phyloP scores from a whole-genome alignment of 1,140 invertebrate species.

The Drosophila pectinifera region DNA sequence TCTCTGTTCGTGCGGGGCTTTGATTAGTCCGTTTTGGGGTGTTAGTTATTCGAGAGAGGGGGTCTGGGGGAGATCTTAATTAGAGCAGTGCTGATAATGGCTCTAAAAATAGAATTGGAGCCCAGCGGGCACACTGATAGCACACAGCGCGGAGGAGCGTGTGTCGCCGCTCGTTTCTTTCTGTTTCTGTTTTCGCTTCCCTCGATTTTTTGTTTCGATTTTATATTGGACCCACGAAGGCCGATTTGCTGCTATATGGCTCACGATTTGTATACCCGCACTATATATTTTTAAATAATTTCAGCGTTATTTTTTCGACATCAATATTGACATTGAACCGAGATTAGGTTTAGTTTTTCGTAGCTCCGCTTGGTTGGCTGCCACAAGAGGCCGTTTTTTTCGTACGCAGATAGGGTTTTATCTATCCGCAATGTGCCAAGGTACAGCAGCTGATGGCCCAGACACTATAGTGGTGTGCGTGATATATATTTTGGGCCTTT shows the following conservation, averaged over 20 bases:
- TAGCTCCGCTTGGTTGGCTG: constrained; percentile 9
- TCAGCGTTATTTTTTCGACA: constrained; percentile 29
- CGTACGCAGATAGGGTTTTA: constrained; percentile 24
- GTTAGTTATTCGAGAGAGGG: constrained; percentile 49
- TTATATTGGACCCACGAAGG: constrained; percentile 38
- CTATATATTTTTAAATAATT: constrained; percentile 20
- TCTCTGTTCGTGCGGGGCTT: constrained; percentile 38
- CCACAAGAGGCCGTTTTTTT: constrained; percentile 23
- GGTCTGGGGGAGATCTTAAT: constrained; percentile 74
- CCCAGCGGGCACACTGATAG: constrained; percentile 64
- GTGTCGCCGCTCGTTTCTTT: constrained; percentile 41
- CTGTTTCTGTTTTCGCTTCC: constrained; percentile 25
- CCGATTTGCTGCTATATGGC: constrained; percentile 16
- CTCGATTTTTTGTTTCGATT: constrained; percentile 10
- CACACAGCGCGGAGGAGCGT: constrained; percentile 47
- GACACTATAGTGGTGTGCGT: constrained; percentile 25
- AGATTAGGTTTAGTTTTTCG: constrained; percentile 54
- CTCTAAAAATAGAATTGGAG: constrained; percentile 64
- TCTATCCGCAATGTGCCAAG: constrained; percentile 35
- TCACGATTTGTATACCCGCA: constrained; percentile 4
- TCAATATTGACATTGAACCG: constrained; percentile 69
- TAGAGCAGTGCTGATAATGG: constrained; percentile 77
- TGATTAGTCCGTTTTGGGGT: constrained; percentile 61
- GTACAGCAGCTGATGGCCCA: constrained; percentile 52
- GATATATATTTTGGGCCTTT: constrained; percentile 19